phyloP scores from a whole-genome alignment of 2,888 invertebrate genomes.

The Unio pictorum region DNA sequence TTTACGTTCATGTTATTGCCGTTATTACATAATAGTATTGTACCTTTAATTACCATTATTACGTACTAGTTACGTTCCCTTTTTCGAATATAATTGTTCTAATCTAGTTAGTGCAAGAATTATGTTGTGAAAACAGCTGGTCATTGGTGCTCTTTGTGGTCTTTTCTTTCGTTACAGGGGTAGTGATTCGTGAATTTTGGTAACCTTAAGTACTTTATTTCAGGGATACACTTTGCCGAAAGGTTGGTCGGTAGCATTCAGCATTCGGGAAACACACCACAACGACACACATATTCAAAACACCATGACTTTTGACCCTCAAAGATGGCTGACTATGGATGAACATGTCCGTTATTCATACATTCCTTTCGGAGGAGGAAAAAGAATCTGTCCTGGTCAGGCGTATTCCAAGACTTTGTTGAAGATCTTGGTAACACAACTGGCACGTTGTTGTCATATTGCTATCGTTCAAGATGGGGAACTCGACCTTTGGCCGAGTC shows the following conservation, averaged over 20 bases:
- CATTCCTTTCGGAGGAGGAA: conserved; percentile 62
- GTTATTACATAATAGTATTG: too few species aligned
- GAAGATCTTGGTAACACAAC: conserved; percentile 54
- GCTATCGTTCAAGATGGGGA: conserved; percentile 43
- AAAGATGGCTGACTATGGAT: conserved; percentile 22
- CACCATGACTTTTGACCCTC: conserved; percentile 26
- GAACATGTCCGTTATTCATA: conserved; percentile 36
- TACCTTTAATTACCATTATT: too few species aligned
- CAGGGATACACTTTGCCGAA: conserved; percentile 66
- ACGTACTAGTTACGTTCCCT: too few species aligned
- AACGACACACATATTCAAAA: conserved; percentile 22
- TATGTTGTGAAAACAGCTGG: too few species aligned
- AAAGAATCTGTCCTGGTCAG: conserved; percentile 60
- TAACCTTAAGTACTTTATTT: conserved; percentile 6
- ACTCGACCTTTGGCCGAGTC: conserved; percentile 34
- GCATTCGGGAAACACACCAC: conserved; percentile 59
- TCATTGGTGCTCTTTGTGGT: too few species aligned
- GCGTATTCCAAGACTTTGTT: conserved; percentile 58
- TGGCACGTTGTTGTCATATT: conserved; percentile 45
- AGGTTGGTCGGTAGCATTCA: conserved; percentile 57
- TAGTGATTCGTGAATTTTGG: too few species aligned
- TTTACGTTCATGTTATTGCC: too few species aligned
- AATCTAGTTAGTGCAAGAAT: too few species aligned
- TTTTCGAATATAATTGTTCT: too few species aligned
- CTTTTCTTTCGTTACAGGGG: too few species aligned